Base-by-base conservation (phyloP, 1,140 invertebrate genomes). In the Drosophila virilis region DNA sequence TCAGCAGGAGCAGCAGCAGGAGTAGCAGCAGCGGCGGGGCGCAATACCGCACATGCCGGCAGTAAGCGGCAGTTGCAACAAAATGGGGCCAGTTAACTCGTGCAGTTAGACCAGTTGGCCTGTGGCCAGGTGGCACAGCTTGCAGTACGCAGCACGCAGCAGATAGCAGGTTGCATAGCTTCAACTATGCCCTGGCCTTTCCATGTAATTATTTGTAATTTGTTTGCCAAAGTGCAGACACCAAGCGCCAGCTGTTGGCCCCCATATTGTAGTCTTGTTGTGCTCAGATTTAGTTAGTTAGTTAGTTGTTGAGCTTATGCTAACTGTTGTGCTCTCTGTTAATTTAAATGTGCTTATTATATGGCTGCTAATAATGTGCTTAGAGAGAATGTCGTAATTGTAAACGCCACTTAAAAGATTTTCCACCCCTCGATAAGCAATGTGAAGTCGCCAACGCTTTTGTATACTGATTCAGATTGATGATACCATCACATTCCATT, bases 171-270 rank as follows among this genome's bases (percentile, higher is more conserved):
- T 65, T 58, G 42, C 46, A 64, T 38, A 40, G 64, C 69, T 79
- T 50, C 73, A 77, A 76, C 60, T 73, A 22, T 61, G 72, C 32
- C 60, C 38, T 71, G 80, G 57, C 77, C 80, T 60, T 61, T 67
- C 40, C 60, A 73, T 77, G 76, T 83, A 86, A 86, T 86, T 88
- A 86, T 88, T 77, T 80, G 83, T 88, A 88, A 88, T 88, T 88
- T 88, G 83, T 88, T 88, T 82, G 79, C 76, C 65, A 76, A 83
- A 88, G 71, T 82, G 81, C 61, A 67, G 70, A 64, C 66, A 61
- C 15, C 55, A 35, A 50, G 66, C 40, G 45, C 15, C 65, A 40
- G 32, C 60, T 64, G 46, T 22, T 35, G 15, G 13, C 8, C n/a
- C 12, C 12, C 46, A 50, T 15, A 15, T 42, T 62, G 35, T 45